Conservation (phyloP, 2,113 vertebrate species). For the Pedionomus torquatus region DNA sequence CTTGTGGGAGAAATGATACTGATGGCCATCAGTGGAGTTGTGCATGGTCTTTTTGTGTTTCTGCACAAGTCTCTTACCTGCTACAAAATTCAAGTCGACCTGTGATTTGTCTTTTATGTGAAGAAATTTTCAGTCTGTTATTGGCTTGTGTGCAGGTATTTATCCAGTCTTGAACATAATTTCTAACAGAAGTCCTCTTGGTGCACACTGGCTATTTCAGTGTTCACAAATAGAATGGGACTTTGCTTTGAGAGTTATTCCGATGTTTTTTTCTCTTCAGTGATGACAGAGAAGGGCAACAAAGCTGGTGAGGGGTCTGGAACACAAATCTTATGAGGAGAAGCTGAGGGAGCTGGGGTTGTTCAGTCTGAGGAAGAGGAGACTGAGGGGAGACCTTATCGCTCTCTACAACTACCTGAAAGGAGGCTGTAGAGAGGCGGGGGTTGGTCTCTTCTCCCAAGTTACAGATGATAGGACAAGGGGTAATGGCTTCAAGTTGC, state of each 20-base stretch:
- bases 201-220: neutral
- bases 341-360: too few species aligned
- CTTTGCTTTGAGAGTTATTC: neutral
- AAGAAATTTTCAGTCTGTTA: neutral
- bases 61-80: neutral
- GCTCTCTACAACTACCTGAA: too few species aligned
- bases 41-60: neutral
- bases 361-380: too few species aligned
- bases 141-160: neutral
- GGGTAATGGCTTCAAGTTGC: too few species aligned
- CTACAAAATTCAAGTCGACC: neutral
- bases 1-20: neutral
- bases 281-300: too few species aligned
- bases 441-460: too few species aligned
- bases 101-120: neutral
- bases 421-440: too few species aligned
- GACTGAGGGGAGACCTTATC: too few species aligned
- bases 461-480: too few species aligned
- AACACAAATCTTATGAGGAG: too few species aligned
- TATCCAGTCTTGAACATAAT: neutral
- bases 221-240: neutral
- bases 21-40: neutral
- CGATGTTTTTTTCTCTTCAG: neutral
- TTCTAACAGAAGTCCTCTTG: neutral
- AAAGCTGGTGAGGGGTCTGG: too few species aligned